Base-by-base conservation (phyloP, 2,888 invertebrate genomes). In the Tribolium freemani region DNA sequence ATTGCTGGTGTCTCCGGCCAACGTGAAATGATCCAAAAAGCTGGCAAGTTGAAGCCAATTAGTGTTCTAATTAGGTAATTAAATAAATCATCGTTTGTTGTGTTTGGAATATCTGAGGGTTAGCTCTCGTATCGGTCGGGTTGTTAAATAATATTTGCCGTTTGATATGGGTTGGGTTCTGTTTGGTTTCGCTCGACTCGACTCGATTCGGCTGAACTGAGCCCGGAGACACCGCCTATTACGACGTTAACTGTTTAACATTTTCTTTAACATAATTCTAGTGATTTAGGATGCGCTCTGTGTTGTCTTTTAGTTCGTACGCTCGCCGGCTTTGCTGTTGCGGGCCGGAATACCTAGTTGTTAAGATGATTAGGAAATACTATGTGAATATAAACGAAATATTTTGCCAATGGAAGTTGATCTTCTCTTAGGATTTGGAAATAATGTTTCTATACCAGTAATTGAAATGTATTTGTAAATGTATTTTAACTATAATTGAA, bases 341-440 rank as follows among this genome's bases (percentile, higher is more conserved):
- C 80, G 76, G 80, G 77, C 76, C 74, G 68, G 70, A n/a, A 67
- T 75, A 38, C 38, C 38, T 38, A 77, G 78, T 76, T 75, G 71
- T 71, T 79, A 80, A 79, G 78, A 79, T 75, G 74, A 75, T 80
- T 77, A 78, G 77, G 72, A 79, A 78, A 80, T 77, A 70, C 70
- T 69, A 78, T 79, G 75, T 75, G 73, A 79, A 78, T 78, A 79
- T 75, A 78, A 78, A 74, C 77, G 77, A 80, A 79, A 80, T 80
- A 79, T 78, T 80, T 82, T 82, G 81, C 81, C 81, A 82, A 79
- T 78, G 77, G 83, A 83, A 84, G 81, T 84, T 84, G 81, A 83
- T 79, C 83, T 84, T 83, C 83, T 79, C 71, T 77, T 79, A 79
- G 80, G 73, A 76, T 80, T 77, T 75, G 76, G 76, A 79, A 77